Base-by-base conservation (phyloP, 2,113 vertebrate genomes). In the Pandion haliaetus region DNA sequence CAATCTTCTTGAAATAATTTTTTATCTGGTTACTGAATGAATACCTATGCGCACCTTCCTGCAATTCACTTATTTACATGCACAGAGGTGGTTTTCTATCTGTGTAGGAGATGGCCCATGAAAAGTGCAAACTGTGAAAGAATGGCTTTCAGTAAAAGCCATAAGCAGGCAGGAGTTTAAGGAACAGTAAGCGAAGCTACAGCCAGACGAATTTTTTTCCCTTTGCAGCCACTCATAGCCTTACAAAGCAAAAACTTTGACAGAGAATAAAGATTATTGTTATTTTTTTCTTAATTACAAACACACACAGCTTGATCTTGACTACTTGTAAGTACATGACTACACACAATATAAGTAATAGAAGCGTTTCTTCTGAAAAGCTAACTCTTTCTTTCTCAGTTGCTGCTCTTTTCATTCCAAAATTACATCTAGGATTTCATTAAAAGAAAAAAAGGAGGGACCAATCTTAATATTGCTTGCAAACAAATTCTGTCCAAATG, bases 81-180 rank as follows among this genome's bases (percentile, higher is more conserved):
- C 19, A 66, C 21, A 79, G 62, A 76, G 21, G 21, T 80, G 47
- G 40, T 36, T 82, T 93, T 83, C 71, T 65, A 7, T 11, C 70
- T 38, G 4, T 44, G 5, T 24, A 5, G n/a, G 55, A 42, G 38
- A 36, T 26, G n/a, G 74, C 0, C 4, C 12, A 79, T 3, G n/a
- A 45, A 15, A 90, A 82, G 14, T 16, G 14, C 26, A 57, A 67
- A 55, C 0, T n/a, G 52, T 92, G 47, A 59, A 79, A 67, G 26
- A 67, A 6, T 10, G 31, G 14, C 6, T 26, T 76, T 79, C 79
- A 76, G 23, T n/a, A 29, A 58, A 86, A 79, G n/a, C n/a, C n/a
- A 24, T 21, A 32, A 74, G 32, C 31, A 32, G 38, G 18, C 7
- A 74, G 44, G 4, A 87, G 13, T 25, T 57, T 40, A 66, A n/a